Percentiles rank a stretch among this genome's conserved stretches.
Evolutionary conservation across 2,888 invertebrate species (phyloP).

Genomic region (Stramonita haemastoma): DNA sequence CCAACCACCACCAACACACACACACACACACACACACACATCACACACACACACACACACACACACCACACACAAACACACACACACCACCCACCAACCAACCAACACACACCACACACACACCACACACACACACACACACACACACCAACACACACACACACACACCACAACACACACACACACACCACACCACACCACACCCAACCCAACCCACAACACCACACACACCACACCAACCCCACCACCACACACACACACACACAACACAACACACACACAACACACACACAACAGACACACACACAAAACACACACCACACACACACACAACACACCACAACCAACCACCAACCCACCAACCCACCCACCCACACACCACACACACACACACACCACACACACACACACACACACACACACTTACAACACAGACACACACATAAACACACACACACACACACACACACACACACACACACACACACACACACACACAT

Average conservation of each 20-base stretch:
- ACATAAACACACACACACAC: background rate
- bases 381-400: no score
- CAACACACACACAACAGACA: no score
- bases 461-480: background rate
- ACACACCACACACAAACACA: background rate
- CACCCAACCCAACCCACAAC: no score
- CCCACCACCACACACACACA: no score
- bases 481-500: background rate
- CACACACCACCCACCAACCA: no score
- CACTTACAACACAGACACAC: background rate
- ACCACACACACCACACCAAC: no score
- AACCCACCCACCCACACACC: no score
- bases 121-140: background rate
- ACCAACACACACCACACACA: background rate
- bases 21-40: background rate
- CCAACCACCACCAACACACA: background rate
- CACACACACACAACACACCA: background rate
- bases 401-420: background rate
- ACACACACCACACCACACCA: no score
- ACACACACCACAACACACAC: background rate
- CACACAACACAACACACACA: no score
- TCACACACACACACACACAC: background rate
- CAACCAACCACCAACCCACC: no score
- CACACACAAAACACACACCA: background rate
- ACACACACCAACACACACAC: no score